A percentile compares a stretch with the other conserved stretches of the same genome.
phyloP scores from a whole-genome alignment of 92 coral and sea anemone species.

The Zoanthus sociatus region DNA sequence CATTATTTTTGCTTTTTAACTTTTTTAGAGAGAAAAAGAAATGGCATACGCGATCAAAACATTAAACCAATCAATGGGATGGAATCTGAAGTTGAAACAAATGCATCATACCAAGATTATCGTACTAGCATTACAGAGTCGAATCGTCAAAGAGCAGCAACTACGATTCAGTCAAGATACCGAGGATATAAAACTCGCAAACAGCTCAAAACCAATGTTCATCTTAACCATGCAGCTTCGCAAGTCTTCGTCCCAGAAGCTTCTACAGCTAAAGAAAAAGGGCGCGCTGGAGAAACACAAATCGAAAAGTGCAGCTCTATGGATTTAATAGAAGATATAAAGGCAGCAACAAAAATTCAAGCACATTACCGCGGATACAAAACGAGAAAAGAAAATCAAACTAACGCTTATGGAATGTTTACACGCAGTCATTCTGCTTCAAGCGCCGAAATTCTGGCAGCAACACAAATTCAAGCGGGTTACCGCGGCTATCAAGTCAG shows the following conservation, averaged over 20 bases:
- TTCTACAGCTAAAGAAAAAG: conserved; percentile 68
- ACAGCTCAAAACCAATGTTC: conserved; percentile 22
- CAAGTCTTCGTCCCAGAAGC: neutral
- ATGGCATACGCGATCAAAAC: conserved; percentile 6
- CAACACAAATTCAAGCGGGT: conserved; percentile 79
- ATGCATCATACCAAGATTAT: conserved; percentile 82
- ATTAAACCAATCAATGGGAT: conserved; percentile 45
- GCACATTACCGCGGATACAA: conserved; percentile 71
- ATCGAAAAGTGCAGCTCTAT: neutral
- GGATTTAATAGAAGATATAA: neutral
- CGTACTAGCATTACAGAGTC: conserved; percentile 49
- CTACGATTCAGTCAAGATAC: conserved; percentile 58
- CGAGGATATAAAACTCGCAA: conserved; percentile 67
- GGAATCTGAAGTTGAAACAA: conserved; percentile 32
- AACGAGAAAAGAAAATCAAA: conserved; percentile 30
- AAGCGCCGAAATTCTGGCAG: conserved; percentile 50
- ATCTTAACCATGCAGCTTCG: neutral
- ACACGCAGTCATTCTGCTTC: neutral
- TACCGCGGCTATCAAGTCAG: conserved; percentile 83
- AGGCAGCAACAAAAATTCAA: conserved; percentile 78
- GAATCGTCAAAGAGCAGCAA: conserved; percentile 29
- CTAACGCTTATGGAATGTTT: neutral
- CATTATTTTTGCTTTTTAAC: neutral
- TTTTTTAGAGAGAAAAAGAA: neutral
- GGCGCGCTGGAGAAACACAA: conserved; percentile 57